phyloP scores from a whole-genome alignment of 2,113 vertebrate genomes.

The Proterorhinus semilunaris region DNA sequence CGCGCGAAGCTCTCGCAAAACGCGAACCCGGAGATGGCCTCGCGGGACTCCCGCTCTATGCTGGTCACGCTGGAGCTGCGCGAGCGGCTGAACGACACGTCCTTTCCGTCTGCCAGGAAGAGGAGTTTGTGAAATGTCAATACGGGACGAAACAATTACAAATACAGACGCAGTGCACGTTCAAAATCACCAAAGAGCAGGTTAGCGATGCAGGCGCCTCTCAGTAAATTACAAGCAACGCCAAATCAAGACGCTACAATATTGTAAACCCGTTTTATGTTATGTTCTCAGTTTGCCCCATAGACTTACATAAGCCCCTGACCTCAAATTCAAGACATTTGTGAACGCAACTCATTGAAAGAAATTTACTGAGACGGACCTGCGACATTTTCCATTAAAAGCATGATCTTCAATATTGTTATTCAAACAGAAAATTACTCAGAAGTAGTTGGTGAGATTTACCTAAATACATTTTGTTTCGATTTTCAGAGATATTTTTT shows the following conservation, averaged over 20 bases:
- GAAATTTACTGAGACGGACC: no score
- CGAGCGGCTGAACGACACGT: conserved; percentile 92
- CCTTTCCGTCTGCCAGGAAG: conserved; percentile 84
- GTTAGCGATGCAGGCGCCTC: background rate
- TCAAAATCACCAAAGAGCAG: background rate
- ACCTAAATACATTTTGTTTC: no score
- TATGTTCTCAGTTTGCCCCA: no score
- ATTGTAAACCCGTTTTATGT: no score
- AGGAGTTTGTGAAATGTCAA: conserved; percentile 6
- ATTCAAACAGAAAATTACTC: background rate
- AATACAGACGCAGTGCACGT: conserved; percentile 11
- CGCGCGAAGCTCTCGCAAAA: conserved; percentile 91
- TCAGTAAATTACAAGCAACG: no score
- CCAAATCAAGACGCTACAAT: no score
- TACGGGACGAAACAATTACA: background rate
- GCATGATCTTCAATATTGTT: background rate
- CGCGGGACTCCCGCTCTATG: conserved; percentile 93
- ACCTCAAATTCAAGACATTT: no score
- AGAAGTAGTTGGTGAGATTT: background rate
- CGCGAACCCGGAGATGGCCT: conserved; percentile 91
- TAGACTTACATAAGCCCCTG: no score
- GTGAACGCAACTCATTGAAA: no score
- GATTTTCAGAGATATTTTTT: no score
- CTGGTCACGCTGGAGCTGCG: conserved; percentile 96
- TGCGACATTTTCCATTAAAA: background rate